These are phyloP conservation scores for Polyommatus icarus DNA, from an alignment of 2,888 invertebrate genomes.

Conservation along the genomic window DNA sequence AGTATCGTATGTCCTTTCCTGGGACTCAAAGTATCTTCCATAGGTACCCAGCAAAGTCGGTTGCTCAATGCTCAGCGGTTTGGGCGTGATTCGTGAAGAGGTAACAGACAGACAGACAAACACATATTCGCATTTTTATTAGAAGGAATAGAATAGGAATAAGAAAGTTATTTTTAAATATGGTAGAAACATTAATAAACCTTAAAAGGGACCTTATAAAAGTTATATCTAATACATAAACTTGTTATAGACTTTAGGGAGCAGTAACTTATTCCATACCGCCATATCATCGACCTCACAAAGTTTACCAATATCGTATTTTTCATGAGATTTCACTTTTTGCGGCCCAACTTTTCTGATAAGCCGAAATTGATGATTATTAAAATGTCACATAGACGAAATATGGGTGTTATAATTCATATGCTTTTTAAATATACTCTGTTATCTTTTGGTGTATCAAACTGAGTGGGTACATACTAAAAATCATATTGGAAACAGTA, in stretches of 20 bases:
- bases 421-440: not conserved
- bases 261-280: conserved; percentile 19
- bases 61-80: no score
- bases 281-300: conserved; percentile 4
- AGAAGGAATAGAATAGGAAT: no score
- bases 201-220: not conserved
- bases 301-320: conserved; percentile 30
- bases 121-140: no score
- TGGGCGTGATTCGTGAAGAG: no score
- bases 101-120: no score
- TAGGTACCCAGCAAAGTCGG: no score
- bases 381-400: conserved; percentile 20
- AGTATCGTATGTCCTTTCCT: no score
- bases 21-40: no score
- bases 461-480: not conserved
- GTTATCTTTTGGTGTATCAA: not conserved
- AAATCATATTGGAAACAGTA: not conserved
- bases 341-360: conserved; percentile 21
- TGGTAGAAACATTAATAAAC: not conserved
- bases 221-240: conserved; percentile 2
- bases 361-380: conserved; percentile 28
- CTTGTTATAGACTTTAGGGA: not conserved
- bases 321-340: conserved; percentile 25
- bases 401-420: conserved; percentile 14
- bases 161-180: no score